Evolutionary conservation across 2,888 invertebrate species (phyloP).

Genomic region (Morinoia aosen): DNA sequence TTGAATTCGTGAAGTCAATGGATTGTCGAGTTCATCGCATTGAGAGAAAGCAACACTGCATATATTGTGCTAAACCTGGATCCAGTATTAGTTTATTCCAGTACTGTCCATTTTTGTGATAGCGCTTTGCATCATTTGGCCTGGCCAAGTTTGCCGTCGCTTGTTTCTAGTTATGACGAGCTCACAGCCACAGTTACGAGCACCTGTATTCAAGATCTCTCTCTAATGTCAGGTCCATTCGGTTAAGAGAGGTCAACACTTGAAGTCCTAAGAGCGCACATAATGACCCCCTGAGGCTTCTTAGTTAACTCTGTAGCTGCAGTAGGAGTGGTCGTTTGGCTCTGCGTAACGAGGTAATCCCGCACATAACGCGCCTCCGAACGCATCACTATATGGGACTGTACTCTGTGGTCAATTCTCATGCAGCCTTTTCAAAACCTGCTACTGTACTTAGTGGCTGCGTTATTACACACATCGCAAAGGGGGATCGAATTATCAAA

Average conservation of each 20-base stretch:
- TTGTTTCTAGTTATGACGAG: neutral
- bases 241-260: conserved; percentile 16
- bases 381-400: neutral
- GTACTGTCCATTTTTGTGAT: neutral
- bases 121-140: neutral
- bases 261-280: neutral
- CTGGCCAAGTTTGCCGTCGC: neutral
- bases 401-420: neutral
- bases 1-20: neutral
- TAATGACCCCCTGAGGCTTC: conserved; percentile 17
- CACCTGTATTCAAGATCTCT: neutral
- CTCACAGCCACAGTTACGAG: neutral
- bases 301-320: conserved; percentile 29
- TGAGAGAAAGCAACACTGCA: neutral
- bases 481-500: neutral
- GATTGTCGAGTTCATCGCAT: neutral
- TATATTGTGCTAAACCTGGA: neutral
- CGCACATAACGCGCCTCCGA: conserved; percentile 7
- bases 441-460: neutral
- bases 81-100: neutral
- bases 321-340: neutral
- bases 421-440: neutral
- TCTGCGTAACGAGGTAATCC: conserved; percentile 23
- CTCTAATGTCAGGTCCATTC: neutral
- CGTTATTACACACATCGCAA: neutral